Conservation (phyloP, 2,888 invertebrate species). For the Taphrorychus bicolor region DNA sequence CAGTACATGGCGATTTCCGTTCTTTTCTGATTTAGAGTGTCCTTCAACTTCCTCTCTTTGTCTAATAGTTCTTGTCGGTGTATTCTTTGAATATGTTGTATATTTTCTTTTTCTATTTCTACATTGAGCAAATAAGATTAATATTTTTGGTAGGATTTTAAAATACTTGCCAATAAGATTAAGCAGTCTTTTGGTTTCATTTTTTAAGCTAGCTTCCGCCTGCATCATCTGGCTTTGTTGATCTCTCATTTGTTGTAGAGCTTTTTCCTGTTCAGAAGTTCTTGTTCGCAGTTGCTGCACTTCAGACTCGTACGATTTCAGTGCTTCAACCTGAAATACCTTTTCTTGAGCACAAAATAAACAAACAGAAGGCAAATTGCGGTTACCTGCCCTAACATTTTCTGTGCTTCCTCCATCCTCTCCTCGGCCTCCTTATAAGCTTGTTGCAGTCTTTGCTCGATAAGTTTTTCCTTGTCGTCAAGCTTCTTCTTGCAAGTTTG, state of each 20-base stretch:
- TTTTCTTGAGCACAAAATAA: too few species aligned
- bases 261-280: conserved; percentile 67
- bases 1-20: conserved; percentile 67
- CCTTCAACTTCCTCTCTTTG: conserved; percentile 57
- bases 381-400: conserved; percentile 57
- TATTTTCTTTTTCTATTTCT: conserved; percentile 58
- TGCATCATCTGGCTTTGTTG: conserved; percentile 65
- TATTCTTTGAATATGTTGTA: conserved; percentile 56
- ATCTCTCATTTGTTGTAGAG: conserved; percentile 64
- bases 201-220: conserved; percentile 65
- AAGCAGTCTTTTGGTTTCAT: conserved; percentile 60
- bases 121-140: conserved; percentile 31
- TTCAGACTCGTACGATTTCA: conserved; percentile 66
- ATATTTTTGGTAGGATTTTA: not conserved
- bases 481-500: conserved; percentile 70
- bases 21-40: conserved; percentile 62
- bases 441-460: conserved; percentile 63
- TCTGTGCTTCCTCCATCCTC: conserved; percentile 57
- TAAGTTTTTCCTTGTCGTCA: conserved; percentile 67
- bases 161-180: conserved; percentile 35
- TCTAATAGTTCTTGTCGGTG: conserved; percentile 60
- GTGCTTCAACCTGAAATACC: conserved; percentile 61
- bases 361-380: too few species aligned
- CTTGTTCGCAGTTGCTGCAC: conserved; percentile 65
- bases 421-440: conserved; percentile 56